These are phyloP conservation scores for Ernsta delagoae DNA, from an alignment of 2,888 invertebrate species.

Conservation along the genomic window DNA sequence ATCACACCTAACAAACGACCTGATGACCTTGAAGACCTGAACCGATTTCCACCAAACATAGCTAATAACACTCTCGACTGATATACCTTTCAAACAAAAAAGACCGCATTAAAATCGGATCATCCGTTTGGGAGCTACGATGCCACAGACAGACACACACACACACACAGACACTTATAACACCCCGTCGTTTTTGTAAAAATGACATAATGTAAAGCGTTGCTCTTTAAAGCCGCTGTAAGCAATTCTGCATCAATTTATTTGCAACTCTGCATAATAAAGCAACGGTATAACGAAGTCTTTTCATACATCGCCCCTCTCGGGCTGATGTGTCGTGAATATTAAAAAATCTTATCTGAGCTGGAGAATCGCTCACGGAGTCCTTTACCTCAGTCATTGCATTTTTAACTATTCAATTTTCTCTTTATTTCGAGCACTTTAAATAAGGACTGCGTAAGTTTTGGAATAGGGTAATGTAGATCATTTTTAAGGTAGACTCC, in stretches of 20 bases:
- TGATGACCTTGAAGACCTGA: too few species aligned
- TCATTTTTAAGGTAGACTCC: background rate
- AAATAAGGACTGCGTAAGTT: conserved; percentile 20
- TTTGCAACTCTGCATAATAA: conserved; percentile 22
- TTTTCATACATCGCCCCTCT: conserved; percentile 17
- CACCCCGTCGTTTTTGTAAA: too few species aligned
- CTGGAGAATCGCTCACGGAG: conserved; percentile 25
- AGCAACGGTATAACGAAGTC: conserved; percentile 10
- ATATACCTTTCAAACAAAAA: too few species aligned
- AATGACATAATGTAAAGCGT: too few species aligned
- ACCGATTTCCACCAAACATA: too few species aligned
- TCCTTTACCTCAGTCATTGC: conserved; percentile 31
- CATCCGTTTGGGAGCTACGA: too few species aligned
- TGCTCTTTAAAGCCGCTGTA: background rate
- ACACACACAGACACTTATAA: too few species aligned
- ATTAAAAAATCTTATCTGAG: conserved; percentile 35
- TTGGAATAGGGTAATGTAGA: background rate
- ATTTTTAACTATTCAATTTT: conserved; percentile 38
- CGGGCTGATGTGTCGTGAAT: conserved; percentile 34
- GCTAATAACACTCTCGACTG: too few species aligned
- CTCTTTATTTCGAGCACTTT: conserved; percentile 27
- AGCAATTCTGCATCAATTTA: background rate
- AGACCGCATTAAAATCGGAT: too few species aligned
- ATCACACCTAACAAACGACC: too few species aligned
- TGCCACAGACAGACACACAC: too few species aligned